Base-by-base conservation (phyloP, 2,797 vertebrate species). In the Lepus oiostolus region DNA sequence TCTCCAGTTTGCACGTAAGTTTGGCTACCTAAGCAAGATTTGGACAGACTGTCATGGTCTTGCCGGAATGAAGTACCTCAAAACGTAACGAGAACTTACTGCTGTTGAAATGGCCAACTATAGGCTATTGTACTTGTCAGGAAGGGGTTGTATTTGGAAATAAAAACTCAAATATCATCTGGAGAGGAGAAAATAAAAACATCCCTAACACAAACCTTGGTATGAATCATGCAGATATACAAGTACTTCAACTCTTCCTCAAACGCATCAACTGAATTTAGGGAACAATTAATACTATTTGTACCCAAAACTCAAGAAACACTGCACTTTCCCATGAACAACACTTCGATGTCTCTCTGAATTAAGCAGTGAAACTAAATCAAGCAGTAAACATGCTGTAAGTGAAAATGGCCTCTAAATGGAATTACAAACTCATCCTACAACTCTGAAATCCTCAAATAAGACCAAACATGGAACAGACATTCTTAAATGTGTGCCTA, bases 61-160 rank as follows among this genome's bases (percentile, higher is more conserved):
- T 81, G 58, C 50, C n/a, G n/a, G 81, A 88, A 67, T 92, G 94
- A 97, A 85, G 84, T 42, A 63, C 93, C 72, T 96, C 96, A 72
- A 97, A 87, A 71, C 14, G 21, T 28, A 52, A 75, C 77, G 87
- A 83, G 76, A 95, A 95, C 42, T 54, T n/a, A 93, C 96, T 93
- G 90, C 83, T 86, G 77, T 28, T 42, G 38, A 63, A 47, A 58
- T 2, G 12, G 70, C 52, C 72, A 94, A 90, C 54, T 54, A 79
- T 32, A 58, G 65, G 32, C 38, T 67, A 88, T 3, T 63, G 74
- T 16, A 82, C 35, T 35, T 89, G 58, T 68, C 65, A 72, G 35
- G 67, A 68, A 87, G 65, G 19, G 19, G 11, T 26, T 79, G 22
- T 81, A 81, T 62, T 87, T 67, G 50, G 58, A 93, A 91, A 90